Evolutionary conservation across 2,797 vertebrate genomes (phyloP), one percentile per base, ranked within the genome.

Genomic region (Enteromius anoplus): DNA sequence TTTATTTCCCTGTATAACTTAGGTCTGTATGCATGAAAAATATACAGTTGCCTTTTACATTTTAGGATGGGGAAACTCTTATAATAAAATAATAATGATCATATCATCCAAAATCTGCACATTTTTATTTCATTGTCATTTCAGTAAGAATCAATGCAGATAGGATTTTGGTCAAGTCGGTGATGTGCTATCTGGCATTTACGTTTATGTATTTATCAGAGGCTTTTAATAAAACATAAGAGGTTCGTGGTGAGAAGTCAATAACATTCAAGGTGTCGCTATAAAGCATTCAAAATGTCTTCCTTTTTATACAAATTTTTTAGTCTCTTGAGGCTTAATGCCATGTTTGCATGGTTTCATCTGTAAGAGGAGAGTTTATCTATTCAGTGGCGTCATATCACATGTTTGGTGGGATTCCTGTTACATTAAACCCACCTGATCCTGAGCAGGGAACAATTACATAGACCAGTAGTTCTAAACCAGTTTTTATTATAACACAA

Each of bases 311-410:
- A 4, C 34, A 4, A 75, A 55, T 55, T 12, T 23, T 58, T 75
- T 40, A 75, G 14, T 26, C 34, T 40, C 7, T 75, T 75, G 32
- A 17, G 8, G 4, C 29, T 55, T 53, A 68, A 69, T 42, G 72
- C n/a, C 72, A 58, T 75, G 78, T 79, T 80, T 55, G 47, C 65
- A 42, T 80, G 15, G n/a, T 69, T 10, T 79, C 62, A 42, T 69
- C 26, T 40, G 77, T 69, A 29, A 80, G 32, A 80, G 49, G n/a
- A 80, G 65, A 55, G 53, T 60, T 26, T 23, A 19, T 72, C 40
- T 72, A 15, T 73, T 73, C 14, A 62, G 4, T 40, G 9, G 80
- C 8, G 29, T 62, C 55, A 62, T 64, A 51, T 62, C 21, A 19
- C 47, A 78, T 47, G n/a, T 49, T 73, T 34, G 29, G 42, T 49